Conservation (phyloP, 2,113 vertebrate species). For the Falco punctatus region DNA sequence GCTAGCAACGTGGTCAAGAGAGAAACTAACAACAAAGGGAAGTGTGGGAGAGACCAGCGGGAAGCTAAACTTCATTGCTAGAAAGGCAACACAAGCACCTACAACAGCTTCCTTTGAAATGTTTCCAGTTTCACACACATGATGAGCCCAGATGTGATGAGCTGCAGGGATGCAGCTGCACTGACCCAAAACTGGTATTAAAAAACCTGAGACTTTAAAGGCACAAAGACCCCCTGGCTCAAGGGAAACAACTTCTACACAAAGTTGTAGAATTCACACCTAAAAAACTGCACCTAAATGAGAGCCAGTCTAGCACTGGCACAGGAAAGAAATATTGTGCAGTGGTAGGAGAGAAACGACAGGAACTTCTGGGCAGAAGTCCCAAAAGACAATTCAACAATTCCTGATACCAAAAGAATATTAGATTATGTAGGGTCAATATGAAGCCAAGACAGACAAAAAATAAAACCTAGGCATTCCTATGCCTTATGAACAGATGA, state of each 20-base stretch:
- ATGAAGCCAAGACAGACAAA: neutral
- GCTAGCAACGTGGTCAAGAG: neutral
- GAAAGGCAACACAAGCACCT: constrained; percentile 31
- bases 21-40: constrained; percentile 44
- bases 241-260: neutral
- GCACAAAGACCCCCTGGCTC: neutral
- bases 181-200: neutral
- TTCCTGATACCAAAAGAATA: neutral
- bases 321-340: neutral
- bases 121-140: neutral
- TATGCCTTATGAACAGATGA: neutral
- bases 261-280: neutral
- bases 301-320: neutral
- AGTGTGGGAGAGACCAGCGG: neutral
- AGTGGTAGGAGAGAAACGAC: neutral
- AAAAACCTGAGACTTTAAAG: neutral
- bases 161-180: neutral
- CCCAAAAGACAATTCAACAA: neutral
- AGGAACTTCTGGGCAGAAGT: neutral
- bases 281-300: neutral
- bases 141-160: neutral
- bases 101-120: neutral
- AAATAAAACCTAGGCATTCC: neutral
- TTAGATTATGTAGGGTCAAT: neutral
- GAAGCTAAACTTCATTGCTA: constrained; percentile 51